Evolutionary conservation across 92 coral and sea anemone species (phyloP).

Genomic region (Porites cylindrica): DNA sequence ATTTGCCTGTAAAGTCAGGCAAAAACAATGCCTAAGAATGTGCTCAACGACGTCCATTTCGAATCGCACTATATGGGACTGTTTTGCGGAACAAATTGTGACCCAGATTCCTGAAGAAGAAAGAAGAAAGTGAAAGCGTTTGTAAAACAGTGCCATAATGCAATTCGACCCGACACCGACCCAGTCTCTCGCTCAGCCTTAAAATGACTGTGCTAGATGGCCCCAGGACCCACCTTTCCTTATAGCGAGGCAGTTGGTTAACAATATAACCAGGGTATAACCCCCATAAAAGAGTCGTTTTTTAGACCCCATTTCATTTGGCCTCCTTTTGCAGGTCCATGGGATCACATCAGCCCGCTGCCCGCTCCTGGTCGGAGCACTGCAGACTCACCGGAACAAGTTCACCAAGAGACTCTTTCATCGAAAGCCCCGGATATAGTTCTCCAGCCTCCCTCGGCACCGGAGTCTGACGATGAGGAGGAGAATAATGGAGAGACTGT

Average conservation of each 20-base stretch:
- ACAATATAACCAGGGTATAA: not conserved
- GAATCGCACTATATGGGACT: no score
- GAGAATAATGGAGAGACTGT: slow-evolving; percentile 57
- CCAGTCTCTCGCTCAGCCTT: no score
- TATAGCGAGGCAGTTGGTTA: not conserved
- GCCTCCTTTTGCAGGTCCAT: slow-evolving; percentile 38
- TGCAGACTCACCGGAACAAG: slow-evolving; percentile 44
- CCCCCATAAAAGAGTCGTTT: not conserved
- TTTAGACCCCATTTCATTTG: not conserved
- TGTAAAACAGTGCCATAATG: no score
- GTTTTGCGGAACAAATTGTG: no score
- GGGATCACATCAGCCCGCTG: slow-evolving; percentile 72
- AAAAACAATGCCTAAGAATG: no score
- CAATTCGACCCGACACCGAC: no score
- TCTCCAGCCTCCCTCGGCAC: slow-evolving; percentile 85
- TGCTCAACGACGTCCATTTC: no score
- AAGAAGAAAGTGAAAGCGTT: no score
- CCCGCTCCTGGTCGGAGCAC: slow-evolving; percentile 50
- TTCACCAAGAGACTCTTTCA: slow-evolving; percentile 25
- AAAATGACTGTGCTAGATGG: no score
- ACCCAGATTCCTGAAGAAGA: no score
- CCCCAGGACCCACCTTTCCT: no score
- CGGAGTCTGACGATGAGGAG: slow-evolving; percentile 84
- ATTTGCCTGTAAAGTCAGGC: no score
- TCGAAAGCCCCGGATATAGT: slow-evolving; percentile 70